phyloP scores from a whole-genome alignment of 2,797 vertebrate species.

The Echiichthys vipera region DNA sequence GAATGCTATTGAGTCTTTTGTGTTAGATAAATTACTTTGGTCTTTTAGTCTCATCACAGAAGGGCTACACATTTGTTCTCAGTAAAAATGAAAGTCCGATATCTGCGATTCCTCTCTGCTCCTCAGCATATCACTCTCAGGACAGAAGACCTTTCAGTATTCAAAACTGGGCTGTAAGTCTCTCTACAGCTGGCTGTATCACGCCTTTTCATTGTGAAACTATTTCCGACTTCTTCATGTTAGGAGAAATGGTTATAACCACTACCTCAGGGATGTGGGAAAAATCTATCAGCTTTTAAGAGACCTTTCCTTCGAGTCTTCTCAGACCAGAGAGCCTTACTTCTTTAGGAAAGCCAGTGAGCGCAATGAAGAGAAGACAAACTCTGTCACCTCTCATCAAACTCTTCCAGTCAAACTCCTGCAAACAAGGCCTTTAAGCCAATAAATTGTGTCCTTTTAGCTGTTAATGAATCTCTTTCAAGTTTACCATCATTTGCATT shows the following conservation, averaged over 20 bases:
- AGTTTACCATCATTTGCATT: constrained; percentile 29
- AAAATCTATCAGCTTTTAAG: constrained; percentile 18
- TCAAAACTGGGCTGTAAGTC: constrained; percentile 63
- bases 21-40: constrained; percentile 47
- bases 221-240: constrained; percentile 52
- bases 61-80: constrained; percentile 53
- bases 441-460: not conserved
- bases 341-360: not conserved
- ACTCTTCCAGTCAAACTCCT: not conserved
- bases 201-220: constrained; percentile 25
- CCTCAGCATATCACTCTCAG: constrained; percentile 38
- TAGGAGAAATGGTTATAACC: constrained; percentile 38
- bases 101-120: constrained; percentile 44
- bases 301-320: not conserved
- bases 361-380: constrained; percentile 3
- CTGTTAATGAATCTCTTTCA: constrained; percentile 21
- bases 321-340: not conserved
- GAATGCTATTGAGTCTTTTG: constrained; percentile 48
- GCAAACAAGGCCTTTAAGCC: not conserved
- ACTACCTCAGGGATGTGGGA: constrained; percentile 19
- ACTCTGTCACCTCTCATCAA: constrained; percentile 10
- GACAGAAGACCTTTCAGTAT: constrained; percentile 41
- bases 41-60: constrained; percentile 41
- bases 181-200: constrained; percentile 34
- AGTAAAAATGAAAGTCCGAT: constrained; percentile 52